phyloP scores from a whole-genome alignment of 1,140 invertebrate species.

The Triops longicaudatus region DNA sequence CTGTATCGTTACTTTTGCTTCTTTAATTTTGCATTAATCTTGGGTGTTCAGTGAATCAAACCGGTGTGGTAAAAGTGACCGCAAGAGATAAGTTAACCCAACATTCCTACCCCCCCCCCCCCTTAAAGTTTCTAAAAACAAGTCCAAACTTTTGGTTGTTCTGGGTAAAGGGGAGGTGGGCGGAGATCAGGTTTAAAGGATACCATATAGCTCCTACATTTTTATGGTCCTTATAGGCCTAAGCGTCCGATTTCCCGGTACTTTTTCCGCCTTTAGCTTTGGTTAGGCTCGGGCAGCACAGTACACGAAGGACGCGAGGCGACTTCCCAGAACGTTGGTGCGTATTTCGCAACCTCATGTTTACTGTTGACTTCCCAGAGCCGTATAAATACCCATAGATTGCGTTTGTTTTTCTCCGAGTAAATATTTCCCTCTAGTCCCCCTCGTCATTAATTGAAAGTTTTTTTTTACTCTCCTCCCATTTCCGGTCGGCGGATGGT shows the following conservation, averaged over 20 bases:
- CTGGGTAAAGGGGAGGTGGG: not conserved
- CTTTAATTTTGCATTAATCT: not conserved
- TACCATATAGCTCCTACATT: not conserved
- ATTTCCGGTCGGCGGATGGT: not conserved
- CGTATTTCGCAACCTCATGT: slow-evolving; percentile 1
- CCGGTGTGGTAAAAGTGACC: too few species aligned
- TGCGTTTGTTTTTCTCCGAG: not conserved
- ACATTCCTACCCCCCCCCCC: not conserved
- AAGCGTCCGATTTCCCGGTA: slow-evolving; percentile 11
- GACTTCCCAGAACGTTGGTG: not conserved
- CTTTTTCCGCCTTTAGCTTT: not conserved
- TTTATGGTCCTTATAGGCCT: slow-evolving; percentile 7
- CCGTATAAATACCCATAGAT: not conserved
- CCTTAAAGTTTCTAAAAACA: not conserved
- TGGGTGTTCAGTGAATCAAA: too few species aligned
- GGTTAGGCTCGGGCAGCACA: not conserved
- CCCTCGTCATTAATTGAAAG: not conserved
- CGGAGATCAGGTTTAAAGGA: not conserved
- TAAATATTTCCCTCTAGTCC: not conserved
- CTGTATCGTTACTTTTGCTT: not conserved
- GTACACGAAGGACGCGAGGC: not conserved
- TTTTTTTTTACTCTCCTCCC: not conserved
- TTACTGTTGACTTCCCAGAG: slow-evolving; percentile 1
- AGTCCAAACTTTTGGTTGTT: not conserved
- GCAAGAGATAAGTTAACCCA: too few species aligned